phyloP scores from a whole-genome alignment of 2,888 invertebrate species.

The Tetheella fluctuosa region DNA sequence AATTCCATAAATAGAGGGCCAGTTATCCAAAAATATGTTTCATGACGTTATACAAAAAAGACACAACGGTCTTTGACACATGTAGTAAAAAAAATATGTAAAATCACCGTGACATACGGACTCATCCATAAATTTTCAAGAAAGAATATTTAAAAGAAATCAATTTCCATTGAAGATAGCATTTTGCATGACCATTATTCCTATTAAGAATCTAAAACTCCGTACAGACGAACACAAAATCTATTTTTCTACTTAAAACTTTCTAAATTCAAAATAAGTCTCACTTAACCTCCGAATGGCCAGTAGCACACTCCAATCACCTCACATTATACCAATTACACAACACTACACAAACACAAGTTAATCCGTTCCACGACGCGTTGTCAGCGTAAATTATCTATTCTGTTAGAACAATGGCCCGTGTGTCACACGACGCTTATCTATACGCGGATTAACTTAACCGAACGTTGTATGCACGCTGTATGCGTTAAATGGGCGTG shows the following conservation, averaged over 20 bases:
- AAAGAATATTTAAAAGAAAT: too few species aligned
- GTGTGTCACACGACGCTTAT: slow-evolving; percentile 41
- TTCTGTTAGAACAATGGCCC: slow-evolving; percentile 59
- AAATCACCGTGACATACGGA: too few species aligned
- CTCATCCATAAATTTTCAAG: too few species aligned
- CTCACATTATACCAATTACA: slow-evolving; percentile 25
- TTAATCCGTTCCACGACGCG: slow-evolving; percentile 41
- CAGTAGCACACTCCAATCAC: slow-evolving; percentile 15
- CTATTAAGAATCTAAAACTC: too few species aligned
- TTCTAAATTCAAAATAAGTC: background rate
- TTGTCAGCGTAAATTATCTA: slow-evolving; percentile 58
- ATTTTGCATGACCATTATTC: background rate
- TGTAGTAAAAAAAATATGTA: too few species aligned
- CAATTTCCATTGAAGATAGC: too few species aligned
- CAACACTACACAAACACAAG: slow-evolving; percentile 22
- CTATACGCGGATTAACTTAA: slow-evolving; percentile 49
- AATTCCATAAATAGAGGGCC: too few species aligned
- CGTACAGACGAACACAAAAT: background rate
- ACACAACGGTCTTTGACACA: too few species aligned
- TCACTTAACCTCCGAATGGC: background rate
- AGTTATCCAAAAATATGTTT: too few species aligned
- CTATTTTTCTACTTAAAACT: slow-evolving; percentile 1
- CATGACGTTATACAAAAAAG: too few species aligned
- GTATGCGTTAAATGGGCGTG: slow-evolving; percentile 33
- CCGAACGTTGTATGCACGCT: slow-evolving; percentile 32